Evolutionary conservation across 2,113 vertebrate species (phyloP).

Genomic region (Syngnathus floridae): DNA sequence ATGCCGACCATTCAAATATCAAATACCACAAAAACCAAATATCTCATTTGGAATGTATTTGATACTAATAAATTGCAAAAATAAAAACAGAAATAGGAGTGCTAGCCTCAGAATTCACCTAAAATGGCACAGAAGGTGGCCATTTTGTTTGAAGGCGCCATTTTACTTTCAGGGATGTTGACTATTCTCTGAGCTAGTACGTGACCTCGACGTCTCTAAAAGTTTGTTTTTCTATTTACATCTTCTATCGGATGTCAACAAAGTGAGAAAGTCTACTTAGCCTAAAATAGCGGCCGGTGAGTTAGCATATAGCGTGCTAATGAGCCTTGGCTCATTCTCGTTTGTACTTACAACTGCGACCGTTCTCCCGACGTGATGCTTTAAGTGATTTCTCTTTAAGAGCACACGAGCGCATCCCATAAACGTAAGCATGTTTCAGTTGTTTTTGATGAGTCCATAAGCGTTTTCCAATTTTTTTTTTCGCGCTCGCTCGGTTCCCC

Average conservation of each 20-base stretch:
- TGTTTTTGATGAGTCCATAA: background rate
- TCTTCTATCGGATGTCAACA: background rate
- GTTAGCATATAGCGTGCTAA: background rate
- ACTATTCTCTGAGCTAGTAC: too few relatives aligned
- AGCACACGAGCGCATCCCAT: background rate
- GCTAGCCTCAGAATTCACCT: too few relatives aligned
- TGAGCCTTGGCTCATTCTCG: background rate
- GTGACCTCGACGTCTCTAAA: too few relatives aligned
- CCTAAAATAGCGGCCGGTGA: background rate
- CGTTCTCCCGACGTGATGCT: background rate
- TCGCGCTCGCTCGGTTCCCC: background rate
- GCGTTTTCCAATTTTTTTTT: conserved; percentile 13
- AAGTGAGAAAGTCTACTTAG: background rate
- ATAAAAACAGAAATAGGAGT: too few relatives aligned
- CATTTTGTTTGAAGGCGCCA: too few relatives aligned
- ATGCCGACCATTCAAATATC: too few relatives aligned
- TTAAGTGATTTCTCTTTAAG: background rate
- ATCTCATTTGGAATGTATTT: too few relatives aligned
- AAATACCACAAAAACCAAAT: too few relatives aligned
- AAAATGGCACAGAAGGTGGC: too few relatives aligned
- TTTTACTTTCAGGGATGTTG: too few relatives aligned
- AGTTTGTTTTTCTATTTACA: background rate
- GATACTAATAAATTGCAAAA: too few relatives aligned
- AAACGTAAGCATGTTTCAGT: background rate
- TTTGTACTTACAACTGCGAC: background rate